Evolutionary conservation across 2,888 invertebrate genomes (phyloP), one percentile per base, ranked within the genome.

Genomic region (Tanypteryx hageni): DNA sequence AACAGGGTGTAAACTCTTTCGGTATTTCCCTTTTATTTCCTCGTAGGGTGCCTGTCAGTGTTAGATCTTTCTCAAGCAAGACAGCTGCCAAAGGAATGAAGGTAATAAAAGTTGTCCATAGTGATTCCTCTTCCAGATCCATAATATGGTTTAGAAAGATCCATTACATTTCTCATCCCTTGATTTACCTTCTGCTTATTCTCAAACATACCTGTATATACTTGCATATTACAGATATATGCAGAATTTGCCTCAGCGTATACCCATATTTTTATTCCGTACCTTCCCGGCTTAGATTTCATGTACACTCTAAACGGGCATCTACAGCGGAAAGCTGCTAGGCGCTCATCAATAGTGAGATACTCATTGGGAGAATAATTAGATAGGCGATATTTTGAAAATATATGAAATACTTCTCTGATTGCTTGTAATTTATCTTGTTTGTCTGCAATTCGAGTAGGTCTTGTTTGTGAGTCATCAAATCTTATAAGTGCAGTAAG

Each of bases 11-110:
- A 84, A 57, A 57, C 3, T 9, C 44, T 84, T 84, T 14, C 7
- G 84, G n/a, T n/a, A 84, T 84, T 57, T 84, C n/a, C 84, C 3
- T 84, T 84, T 56, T 84, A 84, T 84, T 84, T 57, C 44, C 57
- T 44, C 84, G 18, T 84, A 16, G 16, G 56, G 84, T 84, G 16
- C 84, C 84, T 83, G 56, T 83, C 44, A 44, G 44, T 44, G 18
- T 57, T 83, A n/a, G n/a, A n/a, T n/a, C n/a, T n/a, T n/a, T n/a
- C n/a, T n/a, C n/a, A n/a, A n/a, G n/a, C n/a, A n/a, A 56, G 56
- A 8, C 14, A 83, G 57, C 44, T n/a, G 18, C 84, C 16, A 57
- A 57, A 56, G 84, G 16, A n/a, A 18, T n/a, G n/a, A 56, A 18
- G 56, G n/a, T 11, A 10, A 76, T n/a, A 7, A 18, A 83, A 2